Percentiles rank a stretch among this genome's conserved stretches.
Evolutionary conservation across 2,888 invertebrate species (phyloP).

Genomic region (Lasius platythorax): DNA sequence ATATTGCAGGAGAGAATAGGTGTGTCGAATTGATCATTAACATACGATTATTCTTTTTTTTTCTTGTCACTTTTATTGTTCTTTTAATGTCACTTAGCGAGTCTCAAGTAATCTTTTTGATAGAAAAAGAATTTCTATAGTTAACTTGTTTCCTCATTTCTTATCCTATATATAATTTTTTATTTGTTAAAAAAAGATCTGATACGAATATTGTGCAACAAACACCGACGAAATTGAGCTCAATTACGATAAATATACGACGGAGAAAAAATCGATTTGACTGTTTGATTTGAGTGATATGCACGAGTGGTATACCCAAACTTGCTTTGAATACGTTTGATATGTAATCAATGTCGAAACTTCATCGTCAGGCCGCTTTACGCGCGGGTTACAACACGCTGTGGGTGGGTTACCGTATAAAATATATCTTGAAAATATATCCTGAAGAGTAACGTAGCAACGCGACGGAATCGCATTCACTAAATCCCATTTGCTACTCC

Average conservation of each 20-base stretch:
- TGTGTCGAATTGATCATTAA: background rate
- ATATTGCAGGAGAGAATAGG: background rate
- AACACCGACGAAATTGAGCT: background rate
- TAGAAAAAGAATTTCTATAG: background rate
- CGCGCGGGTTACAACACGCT: background rate
- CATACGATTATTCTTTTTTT: background rate
- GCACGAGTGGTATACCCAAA: background rate
- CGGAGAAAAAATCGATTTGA: background rate
- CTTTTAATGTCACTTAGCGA: background rate
- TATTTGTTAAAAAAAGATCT: background rate
- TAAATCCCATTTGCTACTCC: slow-evolving; percentile 49
- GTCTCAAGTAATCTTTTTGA: background rate
- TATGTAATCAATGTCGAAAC: background rate
- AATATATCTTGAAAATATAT: slow-evolving; percentile 13
- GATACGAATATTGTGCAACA: background rate
- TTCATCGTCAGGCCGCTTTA: slow-evolving; percentile 1
- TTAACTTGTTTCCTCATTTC: background rate
- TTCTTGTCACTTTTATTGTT: too few species aligned
- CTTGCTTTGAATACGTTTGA: background rate
- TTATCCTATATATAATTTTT: background rate
- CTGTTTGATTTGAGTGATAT: background rate
- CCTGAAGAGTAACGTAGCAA: slow-evolving; percentile 6
- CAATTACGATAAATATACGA: background rate
- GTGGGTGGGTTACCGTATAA: background rate
- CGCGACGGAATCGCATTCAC: slow-evolving; percentile 44